phyloP scores from a whole-genome alignment of 2,113 vertebrate genomes.

The Rousettus leschenaultii region DNA sequence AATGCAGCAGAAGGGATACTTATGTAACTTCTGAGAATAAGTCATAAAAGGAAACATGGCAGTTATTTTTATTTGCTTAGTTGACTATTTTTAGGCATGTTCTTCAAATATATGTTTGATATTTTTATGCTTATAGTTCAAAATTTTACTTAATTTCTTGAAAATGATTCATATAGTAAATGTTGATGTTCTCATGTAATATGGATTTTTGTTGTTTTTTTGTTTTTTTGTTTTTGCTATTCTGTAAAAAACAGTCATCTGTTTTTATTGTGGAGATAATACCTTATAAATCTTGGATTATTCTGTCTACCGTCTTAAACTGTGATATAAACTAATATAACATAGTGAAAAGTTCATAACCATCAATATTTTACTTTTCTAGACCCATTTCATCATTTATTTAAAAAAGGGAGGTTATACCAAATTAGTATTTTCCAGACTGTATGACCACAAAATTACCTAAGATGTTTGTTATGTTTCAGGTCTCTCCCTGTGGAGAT shows the following conservation, averaged over 20 bases:
- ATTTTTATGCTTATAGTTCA: neutral
- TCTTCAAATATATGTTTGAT: neutral
- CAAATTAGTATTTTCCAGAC: neutral
- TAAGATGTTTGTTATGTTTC: neutral
- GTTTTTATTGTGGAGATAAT: neutral
- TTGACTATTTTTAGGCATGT: neutral
- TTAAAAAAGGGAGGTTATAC: neutral
- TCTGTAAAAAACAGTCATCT: neutral
- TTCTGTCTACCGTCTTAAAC: neutral
- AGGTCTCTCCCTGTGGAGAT: neutral
- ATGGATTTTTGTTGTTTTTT: neutral
- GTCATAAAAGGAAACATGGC: neutral
- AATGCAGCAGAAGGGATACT: neutral
- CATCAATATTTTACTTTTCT: neutral
- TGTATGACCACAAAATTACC: neutral
- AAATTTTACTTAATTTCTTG: conserved; percentile 13
- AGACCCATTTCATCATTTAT: neutral
- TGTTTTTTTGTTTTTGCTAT: neutral
- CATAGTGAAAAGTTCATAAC: neutral
- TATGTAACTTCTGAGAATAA: neutral
- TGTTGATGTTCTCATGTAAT: neutral
- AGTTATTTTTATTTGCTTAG: neutral
- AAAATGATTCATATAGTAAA: neutral
- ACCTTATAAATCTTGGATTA: neutral
- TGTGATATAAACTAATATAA: neutral